These are phyloP conservation scores for Crypturellus tataupa DNA, from an alignment of 2,797 vertebrate genomes.

Conservation along the genomic window DNA sequence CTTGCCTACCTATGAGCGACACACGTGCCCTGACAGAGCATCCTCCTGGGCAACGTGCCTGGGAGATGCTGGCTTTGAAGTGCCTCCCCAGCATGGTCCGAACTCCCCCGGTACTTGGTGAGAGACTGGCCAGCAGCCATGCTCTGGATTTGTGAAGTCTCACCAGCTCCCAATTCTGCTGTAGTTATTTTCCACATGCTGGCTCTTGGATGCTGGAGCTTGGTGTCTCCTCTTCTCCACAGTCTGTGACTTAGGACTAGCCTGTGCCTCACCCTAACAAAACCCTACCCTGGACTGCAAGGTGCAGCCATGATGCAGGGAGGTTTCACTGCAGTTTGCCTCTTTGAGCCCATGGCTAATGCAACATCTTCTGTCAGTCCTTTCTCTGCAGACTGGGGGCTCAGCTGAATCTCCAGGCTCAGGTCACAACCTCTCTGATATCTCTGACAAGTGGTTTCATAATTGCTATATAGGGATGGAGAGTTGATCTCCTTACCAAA, in stretches of 20 bases:
- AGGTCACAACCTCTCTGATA: not conserved
- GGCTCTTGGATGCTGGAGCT: not conserved
- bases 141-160: not conserved
- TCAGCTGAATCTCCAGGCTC: too few relatives aligned
- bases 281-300: too few relatives aligned
- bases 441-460: not conserved
- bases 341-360: not conserved
- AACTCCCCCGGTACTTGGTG: too few relatives aligned
- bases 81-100: not conserved
- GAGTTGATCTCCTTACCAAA: not conserved
- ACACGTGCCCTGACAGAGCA: accelerated
- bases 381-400: not conserved
- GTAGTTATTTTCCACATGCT: not conserved
- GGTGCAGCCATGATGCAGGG: not conserved
- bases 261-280: not conserved
- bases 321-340: not conserved
- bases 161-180: not conserved
- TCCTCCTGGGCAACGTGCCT: accelerated
- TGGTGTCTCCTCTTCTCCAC: not conserved
- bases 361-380: not conserved
- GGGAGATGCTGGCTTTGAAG: not conserved
- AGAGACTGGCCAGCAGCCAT: not conserved
- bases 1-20: accelerated
- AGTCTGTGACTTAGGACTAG: not conserved
- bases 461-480: not conserved